Evolutionary conservation across 2,888 invertebrate genomes (phyloP), one percentile per base, ranked within the genome.

Genomic region (Pycnomerus fuliginosus): DNA sequence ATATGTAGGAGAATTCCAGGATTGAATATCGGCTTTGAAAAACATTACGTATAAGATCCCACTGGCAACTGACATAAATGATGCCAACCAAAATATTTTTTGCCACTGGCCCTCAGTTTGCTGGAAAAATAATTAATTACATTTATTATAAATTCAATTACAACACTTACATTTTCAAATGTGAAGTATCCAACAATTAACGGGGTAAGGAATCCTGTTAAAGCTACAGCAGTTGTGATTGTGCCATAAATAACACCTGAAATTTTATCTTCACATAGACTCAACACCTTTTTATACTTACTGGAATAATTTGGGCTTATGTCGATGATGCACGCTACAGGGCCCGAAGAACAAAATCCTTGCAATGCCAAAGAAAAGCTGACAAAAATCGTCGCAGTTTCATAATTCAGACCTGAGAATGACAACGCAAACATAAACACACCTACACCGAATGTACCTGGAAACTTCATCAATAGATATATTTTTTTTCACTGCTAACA

Each of bases 281-380:
- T n/a, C n/a, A n/a, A n/a, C n/a, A n/a, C n/a, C n/a, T n/a, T n/a
- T n/a, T 20, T 10, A 11, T 17, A 55, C 68, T 67, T 61, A 73
- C 78, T 75, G 7, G 77, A 77, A 55, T 75, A 77, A 64, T 82
- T 83, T 1, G 83, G 82, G 40, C 84, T 80, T 31, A 85, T 74
- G 55, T 86, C 85, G 4, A 86, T 82, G 40, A 83, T 75, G 35
- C 77, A 80, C 2, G 85, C 80, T 16, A 84, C 68, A 1, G 82
- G 80, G 1, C 85, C 84, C n/a, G n/a, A n/a, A n/a, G n/a, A n/a
- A n/a, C n/a, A n/a, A n/a, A n/a, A n/a, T n/a, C n/a, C n/a, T n/a
- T n/a, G n/a, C n/a, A n/a, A n/a, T n/a, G n/a, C n/a, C n/a, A n/a
- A n/a, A n/a, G n/a, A n/a, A n/a, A n/a, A n/a, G n/a, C n/a, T n/a